A percentile compares a stretch with the other conserved stretches of the same genome.
Evolutionary conservation across 2,113 vertebrate genomes (phyloP).

Genomic region (Aythya baeri): DNA sequence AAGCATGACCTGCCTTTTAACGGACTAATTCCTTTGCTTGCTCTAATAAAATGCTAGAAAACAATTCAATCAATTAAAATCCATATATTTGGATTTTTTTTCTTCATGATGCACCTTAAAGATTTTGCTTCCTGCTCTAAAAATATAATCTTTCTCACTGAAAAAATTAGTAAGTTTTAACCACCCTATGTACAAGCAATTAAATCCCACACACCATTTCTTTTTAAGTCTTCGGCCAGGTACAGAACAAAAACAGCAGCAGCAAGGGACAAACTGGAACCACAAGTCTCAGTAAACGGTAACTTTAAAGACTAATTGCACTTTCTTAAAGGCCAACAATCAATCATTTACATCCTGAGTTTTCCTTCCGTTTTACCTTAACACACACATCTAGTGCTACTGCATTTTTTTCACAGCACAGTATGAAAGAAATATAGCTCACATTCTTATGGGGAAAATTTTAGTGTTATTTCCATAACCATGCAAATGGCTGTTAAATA

Average conservation of each 20-base stretch:
- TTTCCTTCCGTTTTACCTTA: not conserved
- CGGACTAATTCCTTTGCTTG: not conserved
- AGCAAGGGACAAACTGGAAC: not conserved
- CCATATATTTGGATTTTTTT: not conserved
- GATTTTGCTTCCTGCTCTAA: not conserved
- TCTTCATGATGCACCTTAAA: not conserved
- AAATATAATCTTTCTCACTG: not conserved
- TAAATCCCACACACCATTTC: not conserved
- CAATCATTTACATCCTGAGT: not conserved
- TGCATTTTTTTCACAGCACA: not conserved
- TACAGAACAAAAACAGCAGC: not conserved
- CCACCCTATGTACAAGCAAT: not conserved
- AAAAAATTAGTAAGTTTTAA: not conserved
- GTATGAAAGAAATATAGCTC: not conserved
- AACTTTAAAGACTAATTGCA: not conserved
- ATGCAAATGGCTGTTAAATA: not conserved
- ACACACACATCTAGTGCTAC: not conserved
- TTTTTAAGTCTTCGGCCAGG: not conserved
- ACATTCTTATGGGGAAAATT: not conserved
- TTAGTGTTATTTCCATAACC: not conserved
- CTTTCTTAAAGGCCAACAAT: slow-evolving; percentile 20
- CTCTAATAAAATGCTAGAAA: not conserved
- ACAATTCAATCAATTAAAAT: not conserved
- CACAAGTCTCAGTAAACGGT: not conserved
- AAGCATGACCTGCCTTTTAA: no score